Base-by-base conservation (phyloP, 2,797 vertebrate genomes). In the Cheirogaleus major region DNA sequence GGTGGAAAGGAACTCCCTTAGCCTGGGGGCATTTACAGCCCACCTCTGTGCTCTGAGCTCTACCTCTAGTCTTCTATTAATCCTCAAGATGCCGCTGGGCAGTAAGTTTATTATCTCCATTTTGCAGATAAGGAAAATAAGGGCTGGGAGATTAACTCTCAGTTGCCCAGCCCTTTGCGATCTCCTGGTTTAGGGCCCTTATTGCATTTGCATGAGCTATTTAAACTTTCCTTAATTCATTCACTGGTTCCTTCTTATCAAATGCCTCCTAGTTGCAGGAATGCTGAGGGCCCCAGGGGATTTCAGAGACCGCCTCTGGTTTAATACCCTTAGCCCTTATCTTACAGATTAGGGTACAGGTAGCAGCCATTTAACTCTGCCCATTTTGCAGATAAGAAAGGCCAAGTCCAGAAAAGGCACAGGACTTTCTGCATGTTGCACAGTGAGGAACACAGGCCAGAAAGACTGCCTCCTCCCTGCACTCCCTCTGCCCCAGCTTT, bases 81-180 rank as follows among this genome's bases (percentile, higher is more conserved):
- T 48, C 48, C 45, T 82, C 82, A 41, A 1, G 22, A 23, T 65
- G 72, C 10, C 61, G 52, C 4, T 20, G 55, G 69, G 25, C 22
- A 27, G 12, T 23, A 4, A 81, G 23, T 57, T 83, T 48, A 11
- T 35, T 35, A 63, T 48, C 23, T 88, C 81, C 73, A 59, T 84
- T 94, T 94, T 91, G 25, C 32, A 95, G 89, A 83, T 89, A 82
- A 93, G 48, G 38, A 82, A 87, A 91, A 63, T 38, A 25, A 41
- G n/a, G 65, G 11, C 55, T 35, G 23, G 48, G 55, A 79, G 41
- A 73, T 52, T 23, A 52, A 5, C 76, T 15, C 7, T 52, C 27
- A 22, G 27, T 25, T 13, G 65, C 50, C 89, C 30, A 38, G 63
- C 76, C 23, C 15, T 79, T 35, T 59, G 48, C 94, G 55, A 57